Evolutionary conservation across 2,113 vertebrate genomes (phyloP).

Genomic region (Phalacrocorax aristotelis): DNA sequence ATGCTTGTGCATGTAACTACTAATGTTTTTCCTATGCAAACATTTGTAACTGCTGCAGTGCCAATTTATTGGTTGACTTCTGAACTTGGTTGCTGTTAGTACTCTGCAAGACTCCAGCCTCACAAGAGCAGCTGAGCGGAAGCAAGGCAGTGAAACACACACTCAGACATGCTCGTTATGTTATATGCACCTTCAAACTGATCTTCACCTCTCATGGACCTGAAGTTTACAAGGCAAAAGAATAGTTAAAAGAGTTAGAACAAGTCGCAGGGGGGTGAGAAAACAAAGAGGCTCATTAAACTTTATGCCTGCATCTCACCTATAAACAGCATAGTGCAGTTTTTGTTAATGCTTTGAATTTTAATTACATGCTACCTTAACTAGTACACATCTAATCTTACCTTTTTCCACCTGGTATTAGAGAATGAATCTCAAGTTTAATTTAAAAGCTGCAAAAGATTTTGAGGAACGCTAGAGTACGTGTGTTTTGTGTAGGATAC

Average conservation of each 20-base stretch:
- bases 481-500: not conserved
- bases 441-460: not conserved
- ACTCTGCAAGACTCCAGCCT: not conserved
- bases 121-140: not conserved
- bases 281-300: conserved; percentile 37
- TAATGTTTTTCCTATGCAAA: not conserved
- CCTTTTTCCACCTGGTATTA: not conserved
- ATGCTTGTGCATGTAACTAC: not conserved
- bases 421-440: not conserved
- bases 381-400: not conserved
- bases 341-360: conserved; percentile 46
- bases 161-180: not conserved
- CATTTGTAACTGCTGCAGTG: not conserved
- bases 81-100: not conserved
- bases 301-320: conserved; percentile 10
- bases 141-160: not conserved
- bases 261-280: not conserved
- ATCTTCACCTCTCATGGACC: not conserved
- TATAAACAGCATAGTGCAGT: not conserved
- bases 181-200: not conserved
- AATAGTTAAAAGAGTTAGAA: conserved; percentile 5
- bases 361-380: conserved; percentile 3
- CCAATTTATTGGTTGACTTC: not conserved
- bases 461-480: not conserved
- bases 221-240: conserved; percentile 21